Evolutionary conservation across 2,888 invertebrate genomes (phyloP).

Genomic region (Lochmaea capreae): DNA sequence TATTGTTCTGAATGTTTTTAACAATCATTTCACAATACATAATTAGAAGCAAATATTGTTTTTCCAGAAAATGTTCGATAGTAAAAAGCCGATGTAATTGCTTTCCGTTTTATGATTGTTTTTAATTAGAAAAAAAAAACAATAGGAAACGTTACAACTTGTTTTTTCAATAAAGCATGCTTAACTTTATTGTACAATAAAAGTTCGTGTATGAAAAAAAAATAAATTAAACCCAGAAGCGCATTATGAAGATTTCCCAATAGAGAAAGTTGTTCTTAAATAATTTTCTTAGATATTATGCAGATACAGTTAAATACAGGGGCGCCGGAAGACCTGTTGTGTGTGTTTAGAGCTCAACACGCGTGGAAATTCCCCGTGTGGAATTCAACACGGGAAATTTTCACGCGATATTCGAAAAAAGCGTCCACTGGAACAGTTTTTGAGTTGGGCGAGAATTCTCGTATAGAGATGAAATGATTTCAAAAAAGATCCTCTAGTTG

Average conservation of each 20-base stretch:
- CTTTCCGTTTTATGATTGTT: background rate
- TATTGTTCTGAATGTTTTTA: background rate
- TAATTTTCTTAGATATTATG: too few relatives aligned
- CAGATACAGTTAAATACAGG: too few relatives aligned
- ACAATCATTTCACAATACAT: background rate
- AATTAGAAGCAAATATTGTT: background rate
- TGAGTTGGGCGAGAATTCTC: too few relatives aligned
- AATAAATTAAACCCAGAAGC: background rate
- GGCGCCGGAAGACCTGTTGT: too few relatives aligned
- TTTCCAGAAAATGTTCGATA: background rate
- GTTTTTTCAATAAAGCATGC: background rate
- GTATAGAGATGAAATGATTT: too few relatives aligned
- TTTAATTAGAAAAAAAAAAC: background rate
- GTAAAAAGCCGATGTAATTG: too few relatives aligned
- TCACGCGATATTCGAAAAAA: too few relatives aligned
- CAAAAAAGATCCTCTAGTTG: too few relatives aligned
- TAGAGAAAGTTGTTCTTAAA: background rate
- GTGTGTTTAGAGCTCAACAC: too few relatives aligned
- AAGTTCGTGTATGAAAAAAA: background rate
- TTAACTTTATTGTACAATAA: conserved; percentile 3
- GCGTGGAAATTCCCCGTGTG: too few relatives aligned
- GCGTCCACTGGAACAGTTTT: too few relatives aligned
- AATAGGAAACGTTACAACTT: background rate
- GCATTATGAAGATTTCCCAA: background rate
- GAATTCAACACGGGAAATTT: too few relatives aligned